Conservation (phyloP, 2,888 invertebrate species). For the Aquatica leii region DNA sequence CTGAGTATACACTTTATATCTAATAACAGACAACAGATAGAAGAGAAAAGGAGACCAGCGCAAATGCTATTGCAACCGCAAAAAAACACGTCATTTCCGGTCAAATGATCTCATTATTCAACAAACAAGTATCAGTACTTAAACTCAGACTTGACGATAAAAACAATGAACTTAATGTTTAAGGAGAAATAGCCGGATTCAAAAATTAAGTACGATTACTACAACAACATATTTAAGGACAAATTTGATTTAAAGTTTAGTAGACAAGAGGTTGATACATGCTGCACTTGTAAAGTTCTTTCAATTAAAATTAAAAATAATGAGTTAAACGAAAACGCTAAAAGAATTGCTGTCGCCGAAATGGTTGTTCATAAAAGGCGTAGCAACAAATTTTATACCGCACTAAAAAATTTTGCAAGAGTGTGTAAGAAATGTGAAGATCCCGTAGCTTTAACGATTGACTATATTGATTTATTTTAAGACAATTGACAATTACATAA, state of each 20-base stretch:
- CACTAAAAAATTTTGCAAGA: slow-evolving; percentile 28
- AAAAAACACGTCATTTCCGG: slow-evolving; percentile 9
- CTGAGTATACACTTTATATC: slow-evolving; percentile 8
- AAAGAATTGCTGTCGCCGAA: slow-evolving; percentile 36
- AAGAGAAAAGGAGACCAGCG: slow-evolving; percentile 16
- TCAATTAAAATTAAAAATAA: slow-evolving; percentile 23
- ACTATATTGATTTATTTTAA: slow-evolving; percentile 41
- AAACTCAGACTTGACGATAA: slow-evolving; percentile 15
- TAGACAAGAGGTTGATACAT: slow-evolving; percentile 26
- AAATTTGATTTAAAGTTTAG: slow-evolving; percentile 30
- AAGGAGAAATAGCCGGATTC: slow-evolving; percentile 23
- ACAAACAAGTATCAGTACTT: slow-evolving; percentile 8
- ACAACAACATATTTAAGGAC: slow-evolving; percentile 2
- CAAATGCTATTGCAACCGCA: slow-evolving; percentile 5
- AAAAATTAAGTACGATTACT: slow-evolving; percentile 31
- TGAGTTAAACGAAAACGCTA: slow-evolving; percentile 28
- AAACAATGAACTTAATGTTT: slow-evolving; percentile 19
- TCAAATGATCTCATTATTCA: slow-evolving; percentile 18
- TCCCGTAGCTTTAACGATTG: slow-evolving; percentile 33
- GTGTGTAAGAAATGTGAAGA: slow-evolving; percentile 19
- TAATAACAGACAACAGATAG: slow-evolving; percentile 12
- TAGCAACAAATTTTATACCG: slow-evolving; percentile 40
- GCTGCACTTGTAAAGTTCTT: slow-evolving; percentile 29
- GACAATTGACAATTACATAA: slow-evolving; percentile 38
- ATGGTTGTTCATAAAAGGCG: slow-evolving; percentile 37